These are phyloP conservation scores for Chondrosia reniformis DNA, from an alignment of 37 sponge, comb jelly and placozoan genomes.

Conservation along the genomic window DNA sequence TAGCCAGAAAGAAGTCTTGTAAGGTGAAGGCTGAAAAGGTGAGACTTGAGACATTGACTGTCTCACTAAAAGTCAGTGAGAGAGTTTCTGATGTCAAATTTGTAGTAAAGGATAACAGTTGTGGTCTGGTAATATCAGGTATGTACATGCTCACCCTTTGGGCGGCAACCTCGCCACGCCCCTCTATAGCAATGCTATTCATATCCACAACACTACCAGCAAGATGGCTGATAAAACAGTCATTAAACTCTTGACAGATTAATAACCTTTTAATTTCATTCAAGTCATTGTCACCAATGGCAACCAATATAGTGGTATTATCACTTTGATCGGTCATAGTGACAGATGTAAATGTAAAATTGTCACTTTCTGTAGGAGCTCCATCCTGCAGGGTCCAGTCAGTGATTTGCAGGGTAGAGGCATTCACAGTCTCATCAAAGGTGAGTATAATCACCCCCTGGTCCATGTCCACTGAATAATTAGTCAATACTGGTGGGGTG, in stretches of 20 bases:
- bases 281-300: slow-evolving; percentile 49
- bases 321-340: slow-evolving; percentile 45
- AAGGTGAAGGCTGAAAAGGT: slow-evolving; percentile 76
- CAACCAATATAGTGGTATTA: slow-evolving; percentile 51
- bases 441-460: slow-evolving; percentile 48
- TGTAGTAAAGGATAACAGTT: slow-evolving; percentile 54
- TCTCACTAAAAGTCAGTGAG: slow-evolving; percentile 78
- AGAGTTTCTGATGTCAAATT: slow-evolving; percentile 71
- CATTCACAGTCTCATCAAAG: slow-evolving; percentile 86
- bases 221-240: slow-evolving; percentile 63
- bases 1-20: slow-evolving; percentile 89
- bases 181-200: slow-evolving; percentile 57
- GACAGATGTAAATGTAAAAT: slow-evolving; percentile 39
- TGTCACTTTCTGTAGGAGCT: neutral
- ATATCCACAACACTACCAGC: slow-evolving; percentile 66
- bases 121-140: slow-evolving; percentile 69
- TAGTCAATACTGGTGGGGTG: slow-evolving; percentile 59
- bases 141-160: slow-evolving; percentile 35
- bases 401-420: slow-evolving; percentile 37
- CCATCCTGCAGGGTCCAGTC: slow-evolving; percentile 66
- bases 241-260: slow-evolving; percentile 57
- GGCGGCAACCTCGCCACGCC: slow-evolving; percentile 27
- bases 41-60: slow-evolving; percentile 80
- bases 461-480: slow-evolving; percentile 79
- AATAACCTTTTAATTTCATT: slow-evolving; percentile 73